A percentile compares a stretch with the other conserved stretches of the same genome.
phyloP scores from a whole-genome alignment of 2,888 invertebrate genomes.

The Papilio protenor region DNA sequence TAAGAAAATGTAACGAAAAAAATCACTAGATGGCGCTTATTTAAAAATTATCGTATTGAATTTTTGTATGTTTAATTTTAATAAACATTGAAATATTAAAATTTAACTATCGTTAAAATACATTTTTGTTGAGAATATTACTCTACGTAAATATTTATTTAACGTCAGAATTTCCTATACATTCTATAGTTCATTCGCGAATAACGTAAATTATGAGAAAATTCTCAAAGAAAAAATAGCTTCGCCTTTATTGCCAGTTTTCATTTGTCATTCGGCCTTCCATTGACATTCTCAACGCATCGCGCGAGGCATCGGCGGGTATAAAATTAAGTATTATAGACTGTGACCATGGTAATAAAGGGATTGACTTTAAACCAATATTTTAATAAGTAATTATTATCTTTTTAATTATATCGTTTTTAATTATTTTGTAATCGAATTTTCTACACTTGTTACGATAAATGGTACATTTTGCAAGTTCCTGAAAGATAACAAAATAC shows the following conservation, averaged over 20 bases:
- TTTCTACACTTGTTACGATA: no score
- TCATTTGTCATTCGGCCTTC: conserved; percentile 68
- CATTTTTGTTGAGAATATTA: not conserved
- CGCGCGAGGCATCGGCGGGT: conserved; percentile 68
- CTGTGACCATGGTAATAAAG: conserved; percentile 40
- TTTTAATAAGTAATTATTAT: not conserved
- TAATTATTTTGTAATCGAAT: not conserved
- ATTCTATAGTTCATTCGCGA: not conserved
- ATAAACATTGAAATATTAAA: not conserved
- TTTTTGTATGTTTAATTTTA: not conserved
- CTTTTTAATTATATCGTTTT: not conserved
- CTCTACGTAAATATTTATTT: not conserved
- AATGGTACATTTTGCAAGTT: no score
- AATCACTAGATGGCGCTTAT: not conserved
- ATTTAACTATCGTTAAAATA: not conserved
- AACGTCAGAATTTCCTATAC: not conserved
- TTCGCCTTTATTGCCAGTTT: conserved; percentile 61
- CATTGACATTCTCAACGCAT: conserved; percentile 74
- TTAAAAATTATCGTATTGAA: not conserved
- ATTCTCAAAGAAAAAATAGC: conserved; percentile 58
- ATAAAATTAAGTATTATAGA: conserved; percentile 70
- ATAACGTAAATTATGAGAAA: conserved; percentile 48
- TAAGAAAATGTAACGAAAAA: not conserved
- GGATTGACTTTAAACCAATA: conserved; percentile 18
- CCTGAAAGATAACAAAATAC: not conserved